Conservation (phyloP, 2,888 invertebrate species). For the Tholera decimalis region DNA sequence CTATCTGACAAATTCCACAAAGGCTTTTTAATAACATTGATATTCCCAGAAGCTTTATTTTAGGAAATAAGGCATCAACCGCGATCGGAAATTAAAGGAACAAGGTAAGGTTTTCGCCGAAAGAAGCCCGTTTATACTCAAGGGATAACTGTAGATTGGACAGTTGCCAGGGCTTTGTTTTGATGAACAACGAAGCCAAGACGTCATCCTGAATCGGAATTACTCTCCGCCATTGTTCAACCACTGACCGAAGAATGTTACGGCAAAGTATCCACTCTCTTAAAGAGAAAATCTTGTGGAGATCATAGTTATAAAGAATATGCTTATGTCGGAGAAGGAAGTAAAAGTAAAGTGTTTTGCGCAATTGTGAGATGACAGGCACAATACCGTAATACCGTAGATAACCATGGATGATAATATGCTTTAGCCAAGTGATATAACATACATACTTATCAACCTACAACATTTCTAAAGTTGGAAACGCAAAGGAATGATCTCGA, state of each 20-base stretch:
- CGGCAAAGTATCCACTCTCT: slow-evolving; percentile 34
- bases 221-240: slow-evolving; percentile 57
- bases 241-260: slow-evolving; percentile 53
- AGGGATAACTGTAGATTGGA: slow-evolving; percentile 60
- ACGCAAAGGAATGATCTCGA: too few species aligned
- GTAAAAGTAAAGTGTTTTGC: slow-evolving; percentile 8
- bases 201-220: slow-evolving; percentile 65
- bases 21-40: background rate
- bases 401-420: too few species aligned
- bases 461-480: too few species aligned
- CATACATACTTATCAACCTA: too few species aligned
- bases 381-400: too few species aligned
- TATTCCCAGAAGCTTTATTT: background rate
- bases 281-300: slow-evolving; percentile 14
- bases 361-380: background rate
- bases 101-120: slow-evolving; percentile 32
- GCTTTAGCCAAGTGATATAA: too few species aligned
- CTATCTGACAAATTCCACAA: too few species aligned
- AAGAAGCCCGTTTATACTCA: slow-evolving; percentile 52
- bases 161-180: slow-evolving; percentile 63
- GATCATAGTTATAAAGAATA: slow-evolving; percentile 25
- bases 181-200: slow-evolving; percentile 58
- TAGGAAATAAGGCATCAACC: slow-evolving; percentile 5
- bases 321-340: background rate
- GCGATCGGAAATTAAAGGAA: slow-evolving; percentile 10